Base-by-base conservation (phyloP, 1,140 invertebrate genomes). In the Dreissena polymorpha region DNA sequence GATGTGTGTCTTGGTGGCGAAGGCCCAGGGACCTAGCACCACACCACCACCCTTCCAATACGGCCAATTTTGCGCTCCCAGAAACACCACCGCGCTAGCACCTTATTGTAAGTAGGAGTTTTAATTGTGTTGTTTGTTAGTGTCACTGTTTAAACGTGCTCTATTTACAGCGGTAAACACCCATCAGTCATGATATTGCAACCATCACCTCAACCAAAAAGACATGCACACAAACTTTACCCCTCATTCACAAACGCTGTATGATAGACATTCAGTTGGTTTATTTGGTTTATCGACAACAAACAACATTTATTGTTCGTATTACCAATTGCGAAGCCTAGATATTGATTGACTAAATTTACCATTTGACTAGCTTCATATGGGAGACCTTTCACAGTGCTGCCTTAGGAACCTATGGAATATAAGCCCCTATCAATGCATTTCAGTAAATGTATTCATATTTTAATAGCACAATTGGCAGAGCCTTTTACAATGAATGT, bases 31-130 rank as follows among this genome's bases (percentile, higher is more conserved):
- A n/a, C n/a, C n/a, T n/a, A n/a, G n/a, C n/a, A n/a, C n/a, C n/a
- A 7, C 8, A 25, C 63, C 63, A 10, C 5, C 69, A 25, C 50
- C 29, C 6, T 73, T 23, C 29, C n/a, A 18, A 2, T 73, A 73
- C 49, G 51, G 51, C 13, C 6, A n/a, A n/a, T 14, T 23, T 23
- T 73, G 71, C 21, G 71, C 71, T 21, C 71, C 71, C 13, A 73
- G 60, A 50, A 73, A 73, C 29, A 18, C 21, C 27, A 50, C 49
- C 50, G 16, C 60, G n/a, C 8, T 57, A 23, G 71, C 55, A 57
- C 29, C 49, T 53, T n/a, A 14, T 53, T 16, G 69, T 71, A 71
- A 71, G 29, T 49, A 65, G 63, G 27, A n/a, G 27, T 65, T 65
- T n/a, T 7, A n/a, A 10, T 25, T 10, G n/a, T 65, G n/a, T 10